Base-by-base conservation (phyloP, 2,797 vertebrate species). In the Coregonus suidteri region DNA sequence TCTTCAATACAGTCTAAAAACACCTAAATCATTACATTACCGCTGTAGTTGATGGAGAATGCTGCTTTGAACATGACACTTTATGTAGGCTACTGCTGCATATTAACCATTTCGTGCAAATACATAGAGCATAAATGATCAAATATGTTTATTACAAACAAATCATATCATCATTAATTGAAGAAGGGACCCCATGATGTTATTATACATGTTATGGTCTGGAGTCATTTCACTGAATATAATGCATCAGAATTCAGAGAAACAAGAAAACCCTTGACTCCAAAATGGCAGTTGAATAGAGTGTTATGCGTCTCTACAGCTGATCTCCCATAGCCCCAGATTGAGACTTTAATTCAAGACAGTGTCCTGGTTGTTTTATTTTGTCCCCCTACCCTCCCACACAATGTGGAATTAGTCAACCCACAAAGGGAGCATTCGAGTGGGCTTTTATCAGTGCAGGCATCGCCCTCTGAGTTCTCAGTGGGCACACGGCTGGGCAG, bases 251-350 rank as follows among this genome's bases (percentile, higher is more conserved):
- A 37, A 86, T 86, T 87, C 71, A 59, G 75, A 80, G 81, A 80
- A 85, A 87, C 80, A 84, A 82, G 81, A 84, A 82, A 82, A 53
- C 34, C 66, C 53, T 83, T 2, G 0, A 1, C 11, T 59, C 76
- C 84, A 84, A 35, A 15, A 5, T 77, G 71, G 74, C 70, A 78
- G 85, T 86, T 73, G 52, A 72, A 72, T 31, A 52, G 52, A 14
- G 20, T 72, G n/a, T 72, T 31, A 3, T 72, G 51, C 31, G 25
- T 25, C 31, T 7, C 13, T 18, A 18, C 56, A n/a, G 1, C 56
- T 20, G 56, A 71, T 69, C 14, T 7, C 16, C 71, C 51, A 47
- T 59, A 18, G 14, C 51, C 75, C 65, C 15, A 34, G 4, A 20
- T 5, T 14, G 30, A 13, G 52, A 47, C 68, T 77, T 47, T 77